Evolutionary conservation across 1,140 invertebrate species (phyloP), one percentile per base, ranked within the genome.

Genomic region (Megathymus violae): DNA sequence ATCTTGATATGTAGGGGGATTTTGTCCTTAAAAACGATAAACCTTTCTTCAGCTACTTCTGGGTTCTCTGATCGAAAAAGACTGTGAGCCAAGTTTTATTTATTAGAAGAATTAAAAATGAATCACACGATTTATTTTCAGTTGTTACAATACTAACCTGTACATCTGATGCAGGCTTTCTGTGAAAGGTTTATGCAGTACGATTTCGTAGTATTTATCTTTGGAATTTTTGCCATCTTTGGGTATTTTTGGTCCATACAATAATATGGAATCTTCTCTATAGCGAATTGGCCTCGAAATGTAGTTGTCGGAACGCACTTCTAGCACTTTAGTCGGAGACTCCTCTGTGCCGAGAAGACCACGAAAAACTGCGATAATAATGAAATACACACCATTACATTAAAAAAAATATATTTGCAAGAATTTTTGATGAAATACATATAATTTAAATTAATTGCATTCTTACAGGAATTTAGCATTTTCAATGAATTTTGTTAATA

Each of bases 1-100:
- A 95, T 91, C 80, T 94, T 93, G 1, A 96, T 92, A 64, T 95
- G 93, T 7, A 93, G 64, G 14, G 96, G 95, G 68, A 97, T 87
- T 75, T 93, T 95, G 71, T 96, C 94, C 76, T 95, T 94, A 43
- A 94, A 94, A n/a, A 93, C 89, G 51, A 93, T 91, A 85, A 97
- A 98, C 71, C 92, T 92, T 9, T 92, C 85, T 82, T 95, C 94
- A 1, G 94, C 94, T 34, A 94, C 94, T 40, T 93, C 88, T 58
- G 94, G 86, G 61, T 88, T 91, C 47, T 93, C 92, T 4, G 95
- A 93, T n/a, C 96, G 93, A 78, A 93, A 97, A 61, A 98, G 91
- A 86, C 97, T 98, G 80, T 65, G 94, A 92, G 69, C 34, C 50
- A n/a, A n/a, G n/a, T n/a, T n/a, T n/a, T n/a, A n/a, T n/a, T n/a